These are phyloP conservation scores for Vimba vimba DNA, from an alignment of 2,113 vertebrate species.

Conservation along the genomic window DNA sequence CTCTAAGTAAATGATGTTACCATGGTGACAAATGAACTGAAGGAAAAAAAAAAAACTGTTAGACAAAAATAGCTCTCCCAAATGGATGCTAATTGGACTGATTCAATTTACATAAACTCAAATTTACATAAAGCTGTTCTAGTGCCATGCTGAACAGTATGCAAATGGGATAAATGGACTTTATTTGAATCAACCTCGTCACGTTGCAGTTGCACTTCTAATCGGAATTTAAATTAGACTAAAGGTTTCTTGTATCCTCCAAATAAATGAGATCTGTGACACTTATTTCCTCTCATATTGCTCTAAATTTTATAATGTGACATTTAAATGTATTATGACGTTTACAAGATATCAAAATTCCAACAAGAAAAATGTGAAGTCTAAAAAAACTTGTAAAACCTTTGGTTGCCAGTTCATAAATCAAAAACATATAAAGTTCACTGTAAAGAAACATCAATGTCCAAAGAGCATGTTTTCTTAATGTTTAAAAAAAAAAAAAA, in stretches of 20 bases:
- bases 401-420: not conserved
- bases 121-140: not conserved
- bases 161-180: conserved; percentile 37
- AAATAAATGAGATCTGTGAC: not conserved
- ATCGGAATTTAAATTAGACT: conserved; percentile 29
- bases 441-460: not conserved
- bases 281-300: not conserved
- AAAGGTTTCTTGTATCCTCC: not conserved
- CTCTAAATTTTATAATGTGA: not conserved
- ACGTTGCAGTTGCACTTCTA: conserved; percentile 27
- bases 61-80: conserved; percentile 46
- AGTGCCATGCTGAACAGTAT: conserved; percentile 25
- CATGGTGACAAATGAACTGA: conserved; percentile 34
- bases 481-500: no score
- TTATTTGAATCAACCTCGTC: conserved; percentile 29
- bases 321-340: not conserved
- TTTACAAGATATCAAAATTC: not conserved
- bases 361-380: no score
- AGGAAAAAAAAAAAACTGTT: not conserved
- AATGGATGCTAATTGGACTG: conserved; percentile 50
- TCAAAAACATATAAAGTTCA: no score
- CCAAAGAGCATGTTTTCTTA: no score
- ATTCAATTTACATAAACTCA: conserved; percentile 52
- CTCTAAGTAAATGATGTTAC: conserved; percentile 12
- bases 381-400: not conserved